Evolutionary conservation across 2,113 vertebrate genomes (phyloP).

Genomic region (Podocnemis expansa): DNA sequence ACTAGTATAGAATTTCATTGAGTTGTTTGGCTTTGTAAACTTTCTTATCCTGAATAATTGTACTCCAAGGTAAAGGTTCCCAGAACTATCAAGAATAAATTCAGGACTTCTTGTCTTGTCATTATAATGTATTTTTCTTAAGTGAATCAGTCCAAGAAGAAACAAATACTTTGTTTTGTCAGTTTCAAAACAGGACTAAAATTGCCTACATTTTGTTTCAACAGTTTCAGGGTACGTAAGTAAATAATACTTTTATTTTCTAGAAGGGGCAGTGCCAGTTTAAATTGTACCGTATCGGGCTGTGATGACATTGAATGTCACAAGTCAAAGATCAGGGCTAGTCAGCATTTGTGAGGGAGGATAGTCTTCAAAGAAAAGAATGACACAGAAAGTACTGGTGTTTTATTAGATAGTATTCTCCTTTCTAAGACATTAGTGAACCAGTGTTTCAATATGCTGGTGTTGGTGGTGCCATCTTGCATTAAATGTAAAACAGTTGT

Average conservation of each 20-base stretch:
- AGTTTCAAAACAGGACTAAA: background rate
- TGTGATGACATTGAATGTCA: background rate
- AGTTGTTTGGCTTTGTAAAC: background rate
- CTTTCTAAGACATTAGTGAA: background rate
- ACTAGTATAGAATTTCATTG: background rate
- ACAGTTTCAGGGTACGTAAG: background rate
- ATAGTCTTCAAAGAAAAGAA: background rate
- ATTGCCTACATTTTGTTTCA: background rate
- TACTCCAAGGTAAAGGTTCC: background rate
- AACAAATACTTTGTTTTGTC: background rate
- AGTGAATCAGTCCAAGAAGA: background rate
- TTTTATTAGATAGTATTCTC: background rate
- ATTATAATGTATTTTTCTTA: background rate
- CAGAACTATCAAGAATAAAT: background rate
- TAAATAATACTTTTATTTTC: background rate
- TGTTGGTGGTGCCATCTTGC: background rate
- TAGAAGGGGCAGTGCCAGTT: background rate
- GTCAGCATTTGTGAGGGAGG: background rate
- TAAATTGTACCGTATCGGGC: background rate
- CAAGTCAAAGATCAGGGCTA: background rate
- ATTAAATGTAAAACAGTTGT: background rate
- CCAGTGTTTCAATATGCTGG: rapidly evolving
- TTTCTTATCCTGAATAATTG: background rate
- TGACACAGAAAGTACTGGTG: background rate
- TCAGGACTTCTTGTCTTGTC: background rate